Conservation (phyloP, 2,797 vertebrate species). For the Chiroxiphia lanceolata region DNA sequence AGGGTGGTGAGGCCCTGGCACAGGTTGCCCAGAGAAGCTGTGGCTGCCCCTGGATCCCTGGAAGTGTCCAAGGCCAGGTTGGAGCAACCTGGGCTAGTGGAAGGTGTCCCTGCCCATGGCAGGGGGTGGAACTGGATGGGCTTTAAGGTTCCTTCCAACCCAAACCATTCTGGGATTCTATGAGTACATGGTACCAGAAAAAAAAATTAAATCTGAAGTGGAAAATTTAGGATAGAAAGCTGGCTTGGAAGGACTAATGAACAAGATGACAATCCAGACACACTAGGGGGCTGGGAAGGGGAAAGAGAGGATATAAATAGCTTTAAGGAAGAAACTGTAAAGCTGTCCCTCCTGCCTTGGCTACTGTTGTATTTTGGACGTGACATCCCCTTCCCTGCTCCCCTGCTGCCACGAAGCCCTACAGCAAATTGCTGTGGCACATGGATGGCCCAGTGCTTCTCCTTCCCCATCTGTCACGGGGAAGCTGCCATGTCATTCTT, state of each 20-base stretch:
- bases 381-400: neutral
- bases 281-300: neutral
- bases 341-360: neutral
- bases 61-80: rapidly evolving
- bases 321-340: neutral
- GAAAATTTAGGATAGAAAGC: neutral
- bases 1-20: neutral
- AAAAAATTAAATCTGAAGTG: neutral
- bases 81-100: neutral
- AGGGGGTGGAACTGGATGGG: rapidly evolving
- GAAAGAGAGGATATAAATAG: neutral
- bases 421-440: neutral
- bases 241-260: neutral
- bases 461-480: neutral
- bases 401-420: rapidly evolving
- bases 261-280: neutral
- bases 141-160: neutral
- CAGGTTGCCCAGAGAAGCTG: neutral
- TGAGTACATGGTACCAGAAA: neutral
- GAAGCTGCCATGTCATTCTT: neutral
- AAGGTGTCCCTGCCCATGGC: neutral
- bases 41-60: neutral
- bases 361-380: neutral
- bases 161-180: neutral
- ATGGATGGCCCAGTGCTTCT: neutral